Percentiles rank a stretch among this genome's conserved stretches.
Conservation (phyloP, 2,888 invertebrate species). For the Sinotaia quadrata region DNA sequence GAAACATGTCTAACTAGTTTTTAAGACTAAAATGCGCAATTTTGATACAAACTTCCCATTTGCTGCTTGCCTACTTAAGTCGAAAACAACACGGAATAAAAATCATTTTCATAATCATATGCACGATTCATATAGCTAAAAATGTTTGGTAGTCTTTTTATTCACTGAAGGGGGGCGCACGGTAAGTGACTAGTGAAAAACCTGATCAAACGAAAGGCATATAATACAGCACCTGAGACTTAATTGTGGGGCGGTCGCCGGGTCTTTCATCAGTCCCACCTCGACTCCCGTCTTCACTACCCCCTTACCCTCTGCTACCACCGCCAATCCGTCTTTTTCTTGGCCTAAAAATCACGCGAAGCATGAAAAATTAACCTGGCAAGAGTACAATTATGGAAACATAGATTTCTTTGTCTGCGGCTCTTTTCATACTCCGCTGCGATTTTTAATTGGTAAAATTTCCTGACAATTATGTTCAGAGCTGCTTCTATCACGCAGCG, state of each 20-base stretch:
- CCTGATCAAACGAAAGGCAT: no score
- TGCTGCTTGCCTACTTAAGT: no score
- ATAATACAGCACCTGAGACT: no score
- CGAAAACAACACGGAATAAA: no score
- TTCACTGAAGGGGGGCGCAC: no score
- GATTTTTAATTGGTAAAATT: conserved; percentile 36
- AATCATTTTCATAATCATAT: no score
- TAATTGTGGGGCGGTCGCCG: not conserved
- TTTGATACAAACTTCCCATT: no score
- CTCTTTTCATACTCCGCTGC: conserved; percentile 21
- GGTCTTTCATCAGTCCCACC: not conserved
- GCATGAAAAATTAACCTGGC: conserved; percentile 20
- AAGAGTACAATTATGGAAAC: conserved; percentile 36
- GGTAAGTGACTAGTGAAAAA: no score
- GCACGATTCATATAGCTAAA: no score
- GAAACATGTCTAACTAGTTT: no score
- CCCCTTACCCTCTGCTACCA: not conserved
- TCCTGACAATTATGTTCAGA: conserved; percentile 31
- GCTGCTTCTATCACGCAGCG: conserved; percentile 17
- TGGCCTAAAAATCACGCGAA: not conserved
- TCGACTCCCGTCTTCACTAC: not conserved
- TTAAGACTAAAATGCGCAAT: no score
- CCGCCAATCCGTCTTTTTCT: conserved; percentile 2
- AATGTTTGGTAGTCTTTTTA: no score
- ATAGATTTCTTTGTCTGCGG: conserved; percentile 27